These are phyloP conservation scores for Poecilia gillii DNA, from an alignment of 2,797 vertebrate species.

Conservation along the genomic window DNA sequence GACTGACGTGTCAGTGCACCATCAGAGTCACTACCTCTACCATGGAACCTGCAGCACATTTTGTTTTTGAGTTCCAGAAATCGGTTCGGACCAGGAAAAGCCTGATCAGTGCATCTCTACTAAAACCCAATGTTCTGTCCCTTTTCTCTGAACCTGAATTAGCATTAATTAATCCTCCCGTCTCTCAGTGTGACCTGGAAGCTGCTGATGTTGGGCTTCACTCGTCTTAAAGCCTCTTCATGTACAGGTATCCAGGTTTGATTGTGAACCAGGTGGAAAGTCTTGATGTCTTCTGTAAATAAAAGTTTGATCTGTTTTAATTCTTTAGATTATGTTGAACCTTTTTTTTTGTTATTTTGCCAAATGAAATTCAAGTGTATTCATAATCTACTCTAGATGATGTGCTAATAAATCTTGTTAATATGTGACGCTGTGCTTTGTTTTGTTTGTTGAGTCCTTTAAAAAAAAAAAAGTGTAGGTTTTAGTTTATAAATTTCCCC, in stretches of 20 bases:
- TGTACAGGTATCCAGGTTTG: constrained; percentile 20
- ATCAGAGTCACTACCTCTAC: neutral
- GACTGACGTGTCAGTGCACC: neutral
- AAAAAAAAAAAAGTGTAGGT: neutral
- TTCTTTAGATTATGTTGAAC: constrained; percentile 34
- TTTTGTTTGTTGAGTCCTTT: neutral
- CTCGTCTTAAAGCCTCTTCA: constrained; percentile 4
- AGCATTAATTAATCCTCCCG: neutral
- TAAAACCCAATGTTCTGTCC: neutral
- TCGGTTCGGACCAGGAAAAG: neutral
- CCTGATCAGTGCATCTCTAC: neutral
- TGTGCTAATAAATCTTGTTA: constrained; percentile 59
- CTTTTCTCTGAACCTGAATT: neutral
- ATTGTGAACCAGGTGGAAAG: neutral
- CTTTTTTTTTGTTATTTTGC: constrained; percentile 41
- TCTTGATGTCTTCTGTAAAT: constrained; percentile 53
- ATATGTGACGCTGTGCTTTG: constrained; percentile 41
- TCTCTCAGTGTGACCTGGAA: neutral
- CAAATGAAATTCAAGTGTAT: constrained; percentile 46
- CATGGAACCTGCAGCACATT: neutral
- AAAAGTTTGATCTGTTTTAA: constrained; percentile 23
- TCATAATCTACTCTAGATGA: constrained; percentile 45
- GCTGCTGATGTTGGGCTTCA: neutral
- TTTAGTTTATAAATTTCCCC: neutral
- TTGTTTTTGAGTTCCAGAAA: neutral